Evolutionary conservation across 2,113 vertebrate species (phyloP), one percentile per base, ranked within the genome.

Genomic region (Bambusicola thoracicus): DNA sequence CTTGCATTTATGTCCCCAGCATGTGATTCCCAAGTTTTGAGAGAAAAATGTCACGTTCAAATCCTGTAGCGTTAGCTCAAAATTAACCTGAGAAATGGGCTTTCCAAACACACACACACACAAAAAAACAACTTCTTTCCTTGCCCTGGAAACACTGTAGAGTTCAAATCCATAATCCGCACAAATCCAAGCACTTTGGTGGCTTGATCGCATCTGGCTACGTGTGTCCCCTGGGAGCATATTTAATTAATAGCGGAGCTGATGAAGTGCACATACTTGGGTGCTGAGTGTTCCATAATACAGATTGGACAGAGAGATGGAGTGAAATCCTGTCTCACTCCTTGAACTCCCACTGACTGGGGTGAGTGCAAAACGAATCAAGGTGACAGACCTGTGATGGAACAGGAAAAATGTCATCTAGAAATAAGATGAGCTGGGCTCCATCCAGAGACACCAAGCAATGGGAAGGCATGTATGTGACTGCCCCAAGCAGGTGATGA

Each of bases 281-380:
- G 73, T 76, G 90, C 90, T 94, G 94, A 96, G 94, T 91, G 91
- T 96, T 97, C 93, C 96, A 94, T 94, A 88, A 94, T 27, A 79
- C 65, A 5, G 1, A 89, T 59, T 0, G 73, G 61, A 78, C 22
- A 70, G 49, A 91, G 74, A 84, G n/a, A 83, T 21, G 56, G 68
- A 92, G 43, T 48, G 69, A 94, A 95, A 96, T 81, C 85, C 66
- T 75, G 85, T 70, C 79, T 93, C 82, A 24, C 1, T 15, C 85
- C 85, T 68, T 58, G 58, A 91, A 94, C 68, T 86, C 79, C 68
- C 61, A 46, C 8, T 75, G 82, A 65, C 46, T 68, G 40, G 56
- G 32, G 27, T 32, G 75, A 86, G 36, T 40, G 32, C 38, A 78
- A 85, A 76, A 87, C 36, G 24, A 93, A 70, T 25, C 61, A 88